These are phyloP conservation scores for Caenorhabditis sulstoni DNA, from an alignment of 2,888 invertebrate species.

Conservation along the genomic window DNA sequence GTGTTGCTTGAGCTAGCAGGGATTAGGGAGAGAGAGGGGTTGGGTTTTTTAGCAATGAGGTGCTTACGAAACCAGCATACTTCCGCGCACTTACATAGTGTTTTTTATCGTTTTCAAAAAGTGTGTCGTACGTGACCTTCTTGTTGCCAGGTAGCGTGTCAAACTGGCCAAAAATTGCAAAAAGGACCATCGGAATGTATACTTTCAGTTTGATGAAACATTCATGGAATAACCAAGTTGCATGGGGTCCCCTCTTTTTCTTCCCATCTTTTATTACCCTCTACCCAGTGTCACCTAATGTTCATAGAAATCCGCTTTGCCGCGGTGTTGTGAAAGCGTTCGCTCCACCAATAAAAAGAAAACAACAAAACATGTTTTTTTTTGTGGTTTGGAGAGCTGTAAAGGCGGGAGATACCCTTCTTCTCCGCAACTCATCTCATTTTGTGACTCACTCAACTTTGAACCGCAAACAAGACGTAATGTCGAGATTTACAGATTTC, in stretches of 20 bases:
- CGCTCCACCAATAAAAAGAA: conserved; percentile 1
- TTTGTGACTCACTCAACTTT: conserved; percentile 14
- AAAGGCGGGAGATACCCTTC: conserved; percentile 1
- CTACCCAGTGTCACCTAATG: conserved; percentile 16
- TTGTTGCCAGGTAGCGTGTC: conserved; percentile 3
- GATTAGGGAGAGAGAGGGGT: conserved; percentile 25
- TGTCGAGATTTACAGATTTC: no score
- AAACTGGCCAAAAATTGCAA: no score
- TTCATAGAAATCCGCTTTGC: conserved; percentile 32
- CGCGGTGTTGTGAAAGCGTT: not conserved
- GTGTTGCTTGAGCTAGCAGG: conserved; percentile 48
- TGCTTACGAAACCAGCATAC: not conserved
- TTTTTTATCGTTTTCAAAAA: no score
- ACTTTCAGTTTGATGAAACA: conserved; percentile 40
- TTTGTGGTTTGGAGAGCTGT: not conserved
- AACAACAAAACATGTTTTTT: conserved; percentile 19
- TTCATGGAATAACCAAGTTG: conserved; percentile 44
- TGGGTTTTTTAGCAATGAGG: conserved; percentile 12
- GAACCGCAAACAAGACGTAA: not conserved
- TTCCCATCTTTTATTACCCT: conserved; percentile 17
- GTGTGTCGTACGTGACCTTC: not conserved
- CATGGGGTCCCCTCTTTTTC: not conserved
- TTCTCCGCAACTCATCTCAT: conserved; percentile 10
- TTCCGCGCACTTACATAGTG: not conserved
- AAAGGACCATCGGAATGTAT: conserved; percentile 9